Conservation (phyloP, 2,797 vertebrate species). For the Lithobates pipiens region DNA sequence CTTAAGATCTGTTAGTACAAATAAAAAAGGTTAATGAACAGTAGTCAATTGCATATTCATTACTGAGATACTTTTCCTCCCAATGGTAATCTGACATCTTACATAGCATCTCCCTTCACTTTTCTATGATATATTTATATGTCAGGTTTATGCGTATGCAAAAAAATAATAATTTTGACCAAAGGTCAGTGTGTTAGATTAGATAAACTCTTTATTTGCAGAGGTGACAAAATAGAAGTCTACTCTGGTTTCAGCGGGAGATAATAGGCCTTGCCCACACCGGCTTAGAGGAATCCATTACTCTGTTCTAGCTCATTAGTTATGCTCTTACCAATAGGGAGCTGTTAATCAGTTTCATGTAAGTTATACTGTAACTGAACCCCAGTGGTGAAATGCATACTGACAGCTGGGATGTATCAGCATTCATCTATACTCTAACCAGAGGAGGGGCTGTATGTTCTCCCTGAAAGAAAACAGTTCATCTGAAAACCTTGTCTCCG, state of each 20-base stretch:
- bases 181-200: conserved; percentile 32
- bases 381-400: conserved; percentile 37
- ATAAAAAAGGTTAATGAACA: not conserved
- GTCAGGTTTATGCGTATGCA: too few species aligned
- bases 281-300: conserved; percentile 41
- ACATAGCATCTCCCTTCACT: not conserved
- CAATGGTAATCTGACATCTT: too few species aligned
- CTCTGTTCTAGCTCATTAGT: conserved; percentile 50
- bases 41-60: not conserved
- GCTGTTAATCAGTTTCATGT: conserved; percentile 54
- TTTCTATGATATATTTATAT: not conserved
- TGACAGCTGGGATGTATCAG: conserved; percentile 18
- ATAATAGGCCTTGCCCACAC: conserved; percentile 30
- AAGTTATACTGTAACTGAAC: conserved; percentile 49
- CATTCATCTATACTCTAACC: conserved; percentile 27
- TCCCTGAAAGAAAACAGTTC: not conserved
- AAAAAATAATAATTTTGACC: not conserved
- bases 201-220: conserved; percentile 27
- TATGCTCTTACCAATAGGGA: conserved; percentile 42
- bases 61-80: not conserved
- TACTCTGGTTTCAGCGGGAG: conserved; percentile 42
- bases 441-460: not conserved
- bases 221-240: not conserved
- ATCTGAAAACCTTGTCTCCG: not conserved
- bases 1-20: not conserved